phyloP scores from a whole-genome alignment of 2,113 vertebrate species.

The Aix galericulata region DNA sequence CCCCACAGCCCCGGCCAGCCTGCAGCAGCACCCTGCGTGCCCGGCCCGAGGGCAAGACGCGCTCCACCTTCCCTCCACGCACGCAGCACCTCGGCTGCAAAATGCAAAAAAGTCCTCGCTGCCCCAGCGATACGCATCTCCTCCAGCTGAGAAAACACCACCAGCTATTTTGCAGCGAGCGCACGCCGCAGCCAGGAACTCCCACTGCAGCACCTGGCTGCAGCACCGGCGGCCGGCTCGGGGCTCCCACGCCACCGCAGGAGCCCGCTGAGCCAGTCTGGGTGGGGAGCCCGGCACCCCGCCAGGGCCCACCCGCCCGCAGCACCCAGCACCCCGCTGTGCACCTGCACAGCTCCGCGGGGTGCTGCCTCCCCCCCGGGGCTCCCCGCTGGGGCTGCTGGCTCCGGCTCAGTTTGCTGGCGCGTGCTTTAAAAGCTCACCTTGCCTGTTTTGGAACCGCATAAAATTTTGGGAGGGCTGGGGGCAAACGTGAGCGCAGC shows the following conservation, averaged over 20 bases:
- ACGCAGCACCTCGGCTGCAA: neutral
- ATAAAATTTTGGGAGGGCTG: rapidly evolving
- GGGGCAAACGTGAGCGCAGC: neutral
- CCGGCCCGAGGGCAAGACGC: neutral
- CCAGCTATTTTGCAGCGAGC: neutral
- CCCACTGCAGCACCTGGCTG: constrained; percentile 43
- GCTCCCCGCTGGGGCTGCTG: neutral
- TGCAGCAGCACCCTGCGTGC: neutral
- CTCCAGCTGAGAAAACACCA: constrained; percentile 41
- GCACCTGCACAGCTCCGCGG: neutral
- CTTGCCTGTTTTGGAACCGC: neutral
- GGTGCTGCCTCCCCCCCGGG: neutral
- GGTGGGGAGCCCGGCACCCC: neutral
- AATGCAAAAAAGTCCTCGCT: neutral
- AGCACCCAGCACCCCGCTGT: neutral
- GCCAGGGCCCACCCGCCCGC: neutral
- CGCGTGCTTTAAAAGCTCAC: rapidly evolving
- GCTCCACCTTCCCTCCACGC: neutral
- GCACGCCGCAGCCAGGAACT: neutral
- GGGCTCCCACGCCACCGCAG: neutral
- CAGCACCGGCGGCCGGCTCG: neutral
- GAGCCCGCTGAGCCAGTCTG: constrained; percentile 29
- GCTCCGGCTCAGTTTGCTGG: rapidly evolving
- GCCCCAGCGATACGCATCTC: neutral
- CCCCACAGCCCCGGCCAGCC: neutral